Percentiles rank a stretch among this genome's conserved stretches.
Evolutionary conservation across 2,113 vertebrate genomes (phyloP).

Genomic region (Nettapus auritus): DNA sequence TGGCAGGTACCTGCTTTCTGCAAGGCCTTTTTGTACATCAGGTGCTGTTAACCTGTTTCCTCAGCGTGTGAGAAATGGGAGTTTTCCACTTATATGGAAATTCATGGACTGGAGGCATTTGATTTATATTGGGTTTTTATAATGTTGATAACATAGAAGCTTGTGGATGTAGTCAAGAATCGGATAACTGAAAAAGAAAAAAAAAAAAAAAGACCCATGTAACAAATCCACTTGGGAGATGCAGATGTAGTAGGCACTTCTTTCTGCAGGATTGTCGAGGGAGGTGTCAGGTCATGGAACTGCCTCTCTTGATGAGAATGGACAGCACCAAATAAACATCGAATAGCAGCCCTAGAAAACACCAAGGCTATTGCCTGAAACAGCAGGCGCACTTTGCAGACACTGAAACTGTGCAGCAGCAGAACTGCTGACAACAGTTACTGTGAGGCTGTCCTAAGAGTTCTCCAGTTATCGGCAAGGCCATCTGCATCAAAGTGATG

Average conservation of each 20-base stretch:
- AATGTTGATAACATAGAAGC: not conserved
- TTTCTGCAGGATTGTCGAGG: not conserved
- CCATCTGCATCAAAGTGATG: not conserved
- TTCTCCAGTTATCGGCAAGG: not conserved
- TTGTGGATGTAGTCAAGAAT: not conserved
- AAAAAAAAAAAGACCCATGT: too few species aligned
- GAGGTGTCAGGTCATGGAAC: not conserved
- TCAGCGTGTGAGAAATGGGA: not conserved
- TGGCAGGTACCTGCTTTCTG: not conserved
- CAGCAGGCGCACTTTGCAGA: not conserved
- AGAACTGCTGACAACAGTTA: not conserved
- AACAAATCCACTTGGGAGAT: not conserved
- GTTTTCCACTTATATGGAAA: not conserved
- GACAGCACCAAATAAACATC: not conserved
- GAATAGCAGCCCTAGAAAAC: slow-evolving; percentile 18
- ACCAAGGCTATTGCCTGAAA: not conserved
- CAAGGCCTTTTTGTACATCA: not conserved
- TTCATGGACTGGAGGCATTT: not conserved
- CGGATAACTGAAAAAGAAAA: not conserved
- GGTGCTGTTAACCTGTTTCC: not conserved
- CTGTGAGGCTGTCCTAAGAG: not conserved
- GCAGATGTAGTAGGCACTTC: not conserved
- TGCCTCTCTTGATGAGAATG: not conserved
- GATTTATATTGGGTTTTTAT: not conserved
- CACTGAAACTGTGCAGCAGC: not conserved